Conservation (phyloP, 2,113 vertebrate species). For the Dromas ardeola region DNA sequence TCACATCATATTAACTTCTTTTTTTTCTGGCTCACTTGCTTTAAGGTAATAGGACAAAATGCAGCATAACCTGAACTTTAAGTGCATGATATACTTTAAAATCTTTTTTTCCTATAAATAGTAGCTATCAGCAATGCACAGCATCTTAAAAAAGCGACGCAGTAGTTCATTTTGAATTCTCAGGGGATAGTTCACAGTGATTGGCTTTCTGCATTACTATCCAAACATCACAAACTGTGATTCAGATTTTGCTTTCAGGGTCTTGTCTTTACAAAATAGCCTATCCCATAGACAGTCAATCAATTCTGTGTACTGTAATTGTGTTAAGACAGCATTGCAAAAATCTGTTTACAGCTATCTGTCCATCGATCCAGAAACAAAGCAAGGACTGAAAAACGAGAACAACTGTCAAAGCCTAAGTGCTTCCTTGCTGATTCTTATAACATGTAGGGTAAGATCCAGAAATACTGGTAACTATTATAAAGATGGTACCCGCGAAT, state of each 20-base stretch:
- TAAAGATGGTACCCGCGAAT: neutral
- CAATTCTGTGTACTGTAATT: neutral
- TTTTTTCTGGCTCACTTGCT: neutral
- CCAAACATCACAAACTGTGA: neutral
- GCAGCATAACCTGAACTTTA: neutral
- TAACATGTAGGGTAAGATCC: neutral
- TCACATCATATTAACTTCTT: neutral
- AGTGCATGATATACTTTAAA: neutral
- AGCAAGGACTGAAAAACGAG: neutral
- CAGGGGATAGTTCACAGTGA: neutral
- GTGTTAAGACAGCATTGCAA: neutral
- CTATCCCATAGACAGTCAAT: neutral
- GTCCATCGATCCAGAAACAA: constrained; percentile 46
- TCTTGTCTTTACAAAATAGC: constrained; percentile 18
- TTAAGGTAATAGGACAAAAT: neutral
- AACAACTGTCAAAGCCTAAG: neutral
- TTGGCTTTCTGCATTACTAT: neutral
- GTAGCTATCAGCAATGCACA: neutral
- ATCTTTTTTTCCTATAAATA: neutral
- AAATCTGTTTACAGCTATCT: constrained; percentile 40
- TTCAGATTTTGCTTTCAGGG: neutral
- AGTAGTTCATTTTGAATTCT: constrained; percentile 5
- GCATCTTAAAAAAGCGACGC: neutral
- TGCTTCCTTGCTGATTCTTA: neutral
- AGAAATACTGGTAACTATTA: neutral